A percentile compares a stretch with the other conserved stretches of the same genome.
phyloP scores from a whole-genome alignment of 2,888 invertebrate genomes.

The Coenonympha arcania region DNA sequence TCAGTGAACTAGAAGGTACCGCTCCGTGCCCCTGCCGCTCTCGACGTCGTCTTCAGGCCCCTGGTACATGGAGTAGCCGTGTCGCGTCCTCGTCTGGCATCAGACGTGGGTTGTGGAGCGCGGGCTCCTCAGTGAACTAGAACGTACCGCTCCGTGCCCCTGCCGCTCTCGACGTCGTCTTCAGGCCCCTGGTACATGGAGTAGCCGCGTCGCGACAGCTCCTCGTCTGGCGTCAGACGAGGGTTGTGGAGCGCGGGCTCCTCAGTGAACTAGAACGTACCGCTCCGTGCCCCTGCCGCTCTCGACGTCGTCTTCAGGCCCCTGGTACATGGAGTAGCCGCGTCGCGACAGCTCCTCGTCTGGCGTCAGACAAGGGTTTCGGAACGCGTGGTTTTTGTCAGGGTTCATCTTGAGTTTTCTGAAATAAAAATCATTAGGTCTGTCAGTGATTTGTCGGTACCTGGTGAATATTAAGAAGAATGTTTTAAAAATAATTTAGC shows the following conservation, averaged over 20 bases:
- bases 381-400: constrained; percentile 65
- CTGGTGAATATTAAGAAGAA: too few species aligned
- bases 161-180: constrained; percentile 51
- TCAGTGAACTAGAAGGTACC: constrained; percentile 41
- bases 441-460: background rate
- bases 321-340: constrained; percentile 75
- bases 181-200: constrained; percentile 71
- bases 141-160: constrained; percentile 50
- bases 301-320: constrained; percentile 54
- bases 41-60: constrained; percentile 56
- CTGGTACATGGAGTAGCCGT: constrained; percentile 75
- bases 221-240: constrained; percentile 67
- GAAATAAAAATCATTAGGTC: constrained; percentile 7
- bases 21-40: constrained; percentile 42
- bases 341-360: constrained; percentile 74
- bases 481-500: too few species aligned
- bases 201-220: constrained; percentile 72
- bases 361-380: constrained; percentile 70
- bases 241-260: background rate
- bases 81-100: constrained; percentile 50
- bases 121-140: constrained; percentile 17
- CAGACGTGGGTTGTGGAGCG: background rate
- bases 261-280: constrained; percentile 43
- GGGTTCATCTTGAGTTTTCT: constrained; percentile 58
- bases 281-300: constrained; percentile 42